These are phyloP conservation scores for Myotis brandtii DNA, from an alignment of 2,113 vertebrate species.

Conservation along the genomic window DNA sequence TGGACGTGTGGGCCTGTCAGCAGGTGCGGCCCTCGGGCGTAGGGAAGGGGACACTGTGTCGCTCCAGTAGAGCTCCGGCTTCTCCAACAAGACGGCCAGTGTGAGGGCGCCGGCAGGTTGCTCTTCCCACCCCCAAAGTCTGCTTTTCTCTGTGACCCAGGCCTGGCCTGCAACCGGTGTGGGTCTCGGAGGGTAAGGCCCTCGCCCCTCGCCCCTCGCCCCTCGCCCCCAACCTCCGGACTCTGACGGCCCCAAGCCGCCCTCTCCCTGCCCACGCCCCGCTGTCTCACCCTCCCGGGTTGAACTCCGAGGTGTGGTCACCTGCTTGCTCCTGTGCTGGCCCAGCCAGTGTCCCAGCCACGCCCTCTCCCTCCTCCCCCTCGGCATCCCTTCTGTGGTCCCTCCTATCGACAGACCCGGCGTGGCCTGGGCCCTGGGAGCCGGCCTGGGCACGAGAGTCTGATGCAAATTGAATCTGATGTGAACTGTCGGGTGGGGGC, in stretches of 20 bases:
- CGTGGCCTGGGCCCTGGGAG: too few relatives aligned
- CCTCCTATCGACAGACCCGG: background rate
- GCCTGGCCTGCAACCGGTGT: background rate
- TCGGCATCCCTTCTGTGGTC: too few relatives aligned
- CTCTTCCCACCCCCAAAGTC: background rate
- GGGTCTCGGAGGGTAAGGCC: background rate
- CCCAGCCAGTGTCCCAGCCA: background rate
- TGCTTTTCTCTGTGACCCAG: background rate
- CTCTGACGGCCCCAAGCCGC: background rate
- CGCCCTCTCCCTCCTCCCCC: background rate
- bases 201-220: too few relatives aligned
- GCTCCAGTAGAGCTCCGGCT: background rate
- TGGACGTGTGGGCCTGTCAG: background rate
- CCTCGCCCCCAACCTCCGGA: background rate
- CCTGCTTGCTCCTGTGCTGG: background rate
- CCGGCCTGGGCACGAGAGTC: conserved; percentile 3
- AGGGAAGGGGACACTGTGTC: background rate
- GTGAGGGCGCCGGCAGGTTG: too few relatives aligned
- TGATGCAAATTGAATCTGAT: conserved; percentile 69
- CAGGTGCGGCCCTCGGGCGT: background rate
- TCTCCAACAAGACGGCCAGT: background rate
- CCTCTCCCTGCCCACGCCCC: background rate
- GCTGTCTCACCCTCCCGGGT: background rate
- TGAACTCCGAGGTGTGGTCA: background rate
- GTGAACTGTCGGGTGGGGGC: background rate